Conservation (phyloP, 2,888 invertebrate genomes). For the Odontocerum albicorne region DNA sequence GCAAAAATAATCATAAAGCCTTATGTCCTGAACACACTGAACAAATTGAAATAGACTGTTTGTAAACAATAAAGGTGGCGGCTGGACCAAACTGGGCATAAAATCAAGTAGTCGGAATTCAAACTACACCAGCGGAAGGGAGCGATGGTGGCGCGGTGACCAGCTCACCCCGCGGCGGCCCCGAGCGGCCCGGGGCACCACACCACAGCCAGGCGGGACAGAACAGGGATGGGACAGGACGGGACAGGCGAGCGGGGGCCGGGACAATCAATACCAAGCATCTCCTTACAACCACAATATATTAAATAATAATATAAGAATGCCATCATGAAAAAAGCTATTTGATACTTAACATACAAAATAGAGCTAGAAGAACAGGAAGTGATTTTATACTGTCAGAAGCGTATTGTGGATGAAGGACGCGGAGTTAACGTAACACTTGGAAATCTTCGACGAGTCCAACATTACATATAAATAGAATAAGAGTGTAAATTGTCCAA, state of each 20-base stretch:
- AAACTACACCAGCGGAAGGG: constrained; percentile 22
- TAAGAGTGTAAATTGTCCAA: no score
- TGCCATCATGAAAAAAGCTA: constrained; percentile 59
- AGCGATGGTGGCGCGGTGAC: neutral
- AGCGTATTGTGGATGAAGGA: constrained; percentile 58
- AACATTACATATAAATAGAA: constrained; percentile 20
- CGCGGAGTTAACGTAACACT: constrained; percentile 14
- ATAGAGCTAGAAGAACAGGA: constrained; percentile 27
- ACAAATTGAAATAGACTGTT: neutral
- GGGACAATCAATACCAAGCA: constrained; percentile 54
- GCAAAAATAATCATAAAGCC: neutral
- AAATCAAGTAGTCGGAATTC: constrained; percentile 18
- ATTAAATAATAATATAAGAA: constrained; percentile 65
- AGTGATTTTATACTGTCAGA: constrained; percentile 29
- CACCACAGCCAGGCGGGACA: constrained; percentile 7
- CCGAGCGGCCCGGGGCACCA: neutral
- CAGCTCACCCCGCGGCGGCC: neutral
- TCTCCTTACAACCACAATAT: constrained; percentile 73
- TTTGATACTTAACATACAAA: constrained; percentile 36
- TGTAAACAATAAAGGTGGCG: neutral
- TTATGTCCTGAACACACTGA: neutral
- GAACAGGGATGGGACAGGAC: no score
- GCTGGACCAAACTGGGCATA: constrained; percentile 24
- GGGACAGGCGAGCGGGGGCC: constrained; percentile 6
- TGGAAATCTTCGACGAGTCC: no score